phyloP scores from a whole-genome alignment of 1,140 invertebrate species.

The Aphis craccivora region DNA sequence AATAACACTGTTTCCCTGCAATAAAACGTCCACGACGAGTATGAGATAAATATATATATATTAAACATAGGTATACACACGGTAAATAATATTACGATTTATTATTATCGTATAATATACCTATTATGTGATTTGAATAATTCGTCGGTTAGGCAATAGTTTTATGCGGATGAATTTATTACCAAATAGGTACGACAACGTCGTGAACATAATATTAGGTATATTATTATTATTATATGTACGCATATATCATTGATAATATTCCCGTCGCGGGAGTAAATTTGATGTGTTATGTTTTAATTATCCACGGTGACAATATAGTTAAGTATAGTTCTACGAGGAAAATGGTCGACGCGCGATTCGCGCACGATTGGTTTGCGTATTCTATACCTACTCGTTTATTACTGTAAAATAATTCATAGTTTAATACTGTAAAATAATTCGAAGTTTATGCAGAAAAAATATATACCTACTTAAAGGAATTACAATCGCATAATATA shows the following conservation, averaged over 20 bases:
- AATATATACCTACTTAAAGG: neutral
- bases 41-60: neutral
- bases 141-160: neutral
- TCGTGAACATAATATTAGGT: neutral
- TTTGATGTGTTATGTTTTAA: neutral
- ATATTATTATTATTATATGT: neutral
- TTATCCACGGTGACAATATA: neutral
- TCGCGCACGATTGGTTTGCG: neutral
- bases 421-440: neutral
- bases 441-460: neutral
- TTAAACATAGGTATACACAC: neutral
- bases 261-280: neutral
- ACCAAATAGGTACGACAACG: neutral
- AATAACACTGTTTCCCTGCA: conserved; percentile 75
- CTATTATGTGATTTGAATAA: neutral
- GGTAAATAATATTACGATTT: neutral
- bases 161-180: neutral
- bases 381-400: too few species aligned
- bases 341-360: neutral
- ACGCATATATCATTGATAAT: neutral
- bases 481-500: neutral
- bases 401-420: neutral
- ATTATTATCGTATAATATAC: neutral
- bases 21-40: conserved; percentile 59
- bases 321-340: neutral